A percentile compares a stretch with the other conserved stretches of the same genome.
phyloP scores from a whole-genome alignment of 2,113 vertebrate species.

The Dendropsophus ebraccatus region DNA sequence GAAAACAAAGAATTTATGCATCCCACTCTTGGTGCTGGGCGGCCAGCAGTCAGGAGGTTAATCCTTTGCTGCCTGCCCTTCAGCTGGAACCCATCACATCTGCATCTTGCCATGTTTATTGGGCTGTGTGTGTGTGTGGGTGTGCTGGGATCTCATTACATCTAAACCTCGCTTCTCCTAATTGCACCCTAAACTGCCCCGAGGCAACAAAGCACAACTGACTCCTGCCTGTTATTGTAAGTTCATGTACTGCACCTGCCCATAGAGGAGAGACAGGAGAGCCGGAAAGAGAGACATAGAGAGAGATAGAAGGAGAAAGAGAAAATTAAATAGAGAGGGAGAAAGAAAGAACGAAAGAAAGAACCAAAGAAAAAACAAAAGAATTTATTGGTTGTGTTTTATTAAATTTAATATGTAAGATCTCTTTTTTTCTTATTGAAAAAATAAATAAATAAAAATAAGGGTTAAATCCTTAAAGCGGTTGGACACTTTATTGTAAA shows the following conservation, averaged over 20 bases:
- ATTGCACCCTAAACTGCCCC: background rate
- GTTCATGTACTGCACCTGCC: background rate
- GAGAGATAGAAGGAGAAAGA: too few species aligned
- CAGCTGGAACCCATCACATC: slow-evolving; percentile 18
- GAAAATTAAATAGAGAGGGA: too few species aligned
- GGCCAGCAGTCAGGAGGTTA: slow-evolving; percentile 20
- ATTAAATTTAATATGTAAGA: too few species aligned
- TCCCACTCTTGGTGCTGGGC: slow-evolving; percentile 10
- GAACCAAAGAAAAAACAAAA: too few species aligned
- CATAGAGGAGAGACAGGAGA: background rate
- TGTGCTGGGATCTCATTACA: slow-evolving; percentile 24
- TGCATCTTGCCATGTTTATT: slow-evolving; percentile 33
- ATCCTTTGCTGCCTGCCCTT: slow-evolving; percentile 8
- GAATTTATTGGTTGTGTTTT: too few species aligned
- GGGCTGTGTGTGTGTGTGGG: slow-evolving; percentile 13
- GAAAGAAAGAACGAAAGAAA: too few species aligned
- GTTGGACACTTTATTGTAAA: too few species aligned
- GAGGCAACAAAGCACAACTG: background rate
- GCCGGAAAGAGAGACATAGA: too few species aligned
- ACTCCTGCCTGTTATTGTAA: background rate
- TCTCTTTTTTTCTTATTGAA: too few species aligned
- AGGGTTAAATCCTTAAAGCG: too few species aligned
- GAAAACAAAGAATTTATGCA: slow-evolving; percentile 1
- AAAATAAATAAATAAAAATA: too few species aligned
- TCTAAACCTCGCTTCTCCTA: background rate